phyloP scores from a whole-genome alignment of 1,140 invertebrate genomes.

The Philaenus spumarius region DNA sequence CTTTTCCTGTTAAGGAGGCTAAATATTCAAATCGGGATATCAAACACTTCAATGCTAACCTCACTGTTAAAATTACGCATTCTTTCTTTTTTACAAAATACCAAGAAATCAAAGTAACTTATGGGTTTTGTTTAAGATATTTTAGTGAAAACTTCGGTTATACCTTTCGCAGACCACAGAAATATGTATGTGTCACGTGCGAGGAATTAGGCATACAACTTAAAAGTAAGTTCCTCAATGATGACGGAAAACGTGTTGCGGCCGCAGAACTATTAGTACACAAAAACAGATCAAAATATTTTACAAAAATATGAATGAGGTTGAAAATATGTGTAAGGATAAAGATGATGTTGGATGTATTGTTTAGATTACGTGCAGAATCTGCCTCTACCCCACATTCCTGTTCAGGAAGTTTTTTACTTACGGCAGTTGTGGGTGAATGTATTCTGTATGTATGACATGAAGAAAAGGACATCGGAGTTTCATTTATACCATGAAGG shows the following conservation, averaged over 20 bases:
- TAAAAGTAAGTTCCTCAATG: slow-evolving; percentile 20
- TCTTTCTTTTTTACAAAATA: slow-evolving; percentile 8
- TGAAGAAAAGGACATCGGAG: slow-evolving; percentile 19
- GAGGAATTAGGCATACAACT: slow-evolving; percentile 19
- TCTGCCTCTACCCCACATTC: slow-evolving; percentile 26
- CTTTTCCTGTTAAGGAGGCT: slow-evolving; percentile 4
- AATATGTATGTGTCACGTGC: slow-evolving; percentile 19
- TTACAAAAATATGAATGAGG: slow-evolving; percentile 29
- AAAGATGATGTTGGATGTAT: slow-evolving; percentile 29
- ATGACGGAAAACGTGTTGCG: slow-evolving; percentile 29
- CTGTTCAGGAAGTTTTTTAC: too few relatives aligned
- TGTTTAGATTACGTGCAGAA: slow-evolving; percentile 26
- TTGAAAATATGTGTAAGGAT: slow-evolving; percentile 26
- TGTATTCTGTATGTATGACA: slow-evolving; percentile 22
- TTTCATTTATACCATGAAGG: slow-evolving; percentile 23
- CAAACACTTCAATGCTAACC: slow-evolving; percentile 6
- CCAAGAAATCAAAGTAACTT: too few relatives aligned
- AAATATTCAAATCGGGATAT: slow-evolving; percentile 2
- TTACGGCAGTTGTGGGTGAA: too few relatives aligned
- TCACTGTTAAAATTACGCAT: slow-evolving; percentile 9
- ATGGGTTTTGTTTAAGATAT: slow-evolving; percentile 21
- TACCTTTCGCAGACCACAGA: slow-evolving; percentile 26
- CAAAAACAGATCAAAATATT: slow-evolving; percentile 28
- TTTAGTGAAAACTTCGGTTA: slow-evolving; percentile 28
- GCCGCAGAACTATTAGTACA: slow-evolving; percentile 29